phyloP scores from a whole-genome alignment of 1,140 invertebrate genomes.

The Calephelis virginiensis region DNA sequence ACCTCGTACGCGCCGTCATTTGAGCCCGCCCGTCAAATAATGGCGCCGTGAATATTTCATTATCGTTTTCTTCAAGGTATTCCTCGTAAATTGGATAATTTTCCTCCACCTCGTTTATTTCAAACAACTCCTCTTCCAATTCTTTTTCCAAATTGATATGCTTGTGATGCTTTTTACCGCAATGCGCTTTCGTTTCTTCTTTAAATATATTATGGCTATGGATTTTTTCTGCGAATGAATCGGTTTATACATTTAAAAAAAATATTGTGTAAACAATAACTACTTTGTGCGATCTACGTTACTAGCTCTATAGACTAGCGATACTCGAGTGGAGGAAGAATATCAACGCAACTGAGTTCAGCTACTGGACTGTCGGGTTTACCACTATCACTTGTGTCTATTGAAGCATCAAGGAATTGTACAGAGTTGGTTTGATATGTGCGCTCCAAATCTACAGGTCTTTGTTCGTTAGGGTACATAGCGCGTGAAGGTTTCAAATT shows the following conservation, averaged over 20 bases:
- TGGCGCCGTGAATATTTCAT: conserved; percentile 54
- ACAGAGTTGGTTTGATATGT: conserved; percentile 46
- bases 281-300: conserved; percentile 42
- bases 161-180: conserved; percentile 37
- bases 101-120: conserved; percentile 55
- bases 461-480: conserved; percentile 25
- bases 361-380: conserved; percentile 68
- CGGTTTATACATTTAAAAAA: conserved; percentile 32
- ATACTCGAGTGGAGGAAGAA: conserved; percentile 66
- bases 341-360: conserved; percentile 56
- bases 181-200: conserved; percentile 39
- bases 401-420: conserved; percentile 55
- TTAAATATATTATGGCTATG: conserved; percentile 38
- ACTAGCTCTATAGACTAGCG: conserved; percentile 52
- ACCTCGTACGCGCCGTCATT: conserved; percentile 52
- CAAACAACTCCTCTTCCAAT: conserved; percentile 46
- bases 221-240: conserved; percentile 62
- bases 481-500: conserved; percentile 36
- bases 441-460: conserved; percentile 33
- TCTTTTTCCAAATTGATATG: conserved; percentile 38
- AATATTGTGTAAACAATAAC: conserved; percentile 24
- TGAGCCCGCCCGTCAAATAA: conserved; percentile 60
- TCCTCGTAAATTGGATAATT: conserved; percentile 62
- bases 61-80: conserved; percentile 49
- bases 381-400: conserved; percentile 68